Percentiles rank a stretch among this genome's conserved stretches.
Evolutionary conservation across 2,888 invertebrate species (phyloP).

Genomic region (Sesia bembeciformis): DNA sequence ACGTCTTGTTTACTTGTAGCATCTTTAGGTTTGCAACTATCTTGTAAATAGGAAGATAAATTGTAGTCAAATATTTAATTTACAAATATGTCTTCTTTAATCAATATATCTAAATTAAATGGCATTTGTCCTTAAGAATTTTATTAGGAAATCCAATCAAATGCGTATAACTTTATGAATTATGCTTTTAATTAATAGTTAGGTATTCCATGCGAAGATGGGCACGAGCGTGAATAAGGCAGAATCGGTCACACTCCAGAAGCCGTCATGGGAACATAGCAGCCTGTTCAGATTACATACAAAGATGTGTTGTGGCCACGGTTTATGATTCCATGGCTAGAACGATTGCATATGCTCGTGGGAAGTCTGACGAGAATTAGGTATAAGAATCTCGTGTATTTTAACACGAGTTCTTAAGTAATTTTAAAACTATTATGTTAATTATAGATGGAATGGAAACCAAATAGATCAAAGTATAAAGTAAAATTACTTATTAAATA

Average conservation of each 20-base stretch:
- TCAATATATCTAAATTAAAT: too few relatives aligned
- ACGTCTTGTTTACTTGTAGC: too few relatives aligned
- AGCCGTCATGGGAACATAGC: slow-evolving; percentile 59
- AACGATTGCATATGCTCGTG: slow-evolving; percentile 27
- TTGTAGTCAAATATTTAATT: too few relatives aligned
- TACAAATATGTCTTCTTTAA: too few relatives aligned
- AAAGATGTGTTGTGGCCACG: slow-evolving; percentile 29
- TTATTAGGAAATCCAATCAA: too few relatives aligned
- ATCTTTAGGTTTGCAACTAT: too few relatives aligned
- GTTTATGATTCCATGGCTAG: slow-evolving; percentile 25
- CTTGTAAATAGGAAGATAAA: too few relatives aligned
- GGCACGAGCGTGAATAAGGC: slow-evolving; percentile 23
- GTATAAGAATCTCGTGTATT: not conserved
- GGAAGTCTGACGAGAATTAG: slow-evolving; percentile 16
- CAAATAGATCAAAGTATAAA: too few relatives aligned
- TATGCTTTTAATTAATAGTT: slow-evolving; percentile 1
- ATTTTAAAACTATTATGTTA: not conserved
- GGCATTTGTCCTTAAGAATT: too few relatives aligned
- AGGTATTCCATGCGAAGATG: slow-evolving; percentile 25
- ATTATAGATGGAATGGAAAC: not conserved
- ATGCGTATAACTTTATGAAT: too few relatives aligned
- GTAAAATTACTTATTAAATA: too few relatives aligned
- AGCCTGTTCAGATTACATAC: slow-evolving; percentile 35
- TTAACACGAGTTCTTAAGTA: not conserved
- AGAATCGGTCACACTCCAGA: slow-evolving; percentile 42